Conservation (phyloP, 1,140 invertebrate species). For the Coenobita brevimanus region DNA sequence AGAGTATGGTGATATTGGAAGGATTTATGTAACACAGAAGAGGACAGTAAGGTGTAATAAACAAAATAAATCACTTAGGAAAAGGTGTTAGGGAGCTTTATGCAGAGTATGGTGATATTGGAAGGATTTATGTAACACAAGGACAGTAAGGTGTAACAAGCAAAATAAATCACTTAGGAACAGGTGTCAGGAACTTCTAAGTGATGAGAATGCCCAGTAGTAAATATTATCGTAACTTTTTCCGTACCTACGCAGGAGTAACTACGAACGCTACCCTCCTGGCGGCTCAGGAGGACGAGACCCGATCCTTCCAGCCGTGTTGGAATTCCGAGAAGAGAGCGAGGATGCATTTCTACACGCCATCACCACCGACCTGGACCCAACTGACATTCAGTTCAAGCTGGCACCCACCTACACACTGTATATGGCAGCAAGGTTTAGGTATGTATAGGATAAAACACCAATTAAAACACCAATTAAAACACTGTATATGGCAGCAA, state of each 20-base stretch:
- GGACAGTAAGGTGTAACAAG: too few species aligned
- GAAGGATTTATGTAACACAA: too few species aligned
- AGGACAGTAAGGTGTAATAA: too few species aligned
- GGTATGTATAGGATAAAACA: slow-evolving; percentile 16
- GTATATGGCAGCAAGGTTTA: slow-evolving; percentile 87
- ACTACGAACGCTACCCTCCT: slow-evolving; percentile 76
- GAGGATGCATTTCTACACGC: slow-evolving; percentile 92
- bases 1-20: too few species aligned
- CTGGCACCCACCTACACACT: slow-evolving; percentile 95
- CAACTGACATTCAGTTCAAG: slow-evolving; percentile 76
- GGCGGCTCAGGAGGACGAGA: slow-evolving; percentile 78
- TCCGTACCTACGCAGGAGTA: slow-evolving; percentile 73
- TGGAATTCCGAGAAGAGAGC: slow-evolving; percentile 95
- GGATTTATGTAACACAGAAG: too few species aligned
- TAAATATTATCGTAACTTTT: too few species aligned
- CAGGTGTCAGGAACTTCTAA: too few species aligned
- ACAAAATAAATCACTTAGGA: too few species aligned
- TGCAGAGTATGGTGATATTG: too few species aligned
- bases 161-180: too few species aligned
- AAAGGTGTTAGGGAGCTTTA: too few species aligned
- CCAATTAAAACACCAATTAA: slow-evolving; percentile 97
- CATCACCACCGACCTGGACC: slow-evolving; percentile 90
- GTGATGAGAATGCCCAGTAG: too few species aligned
- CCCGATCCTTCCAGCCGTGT: slow-evolving; percentile 92
- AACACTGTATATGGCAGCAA: slow-evolving; percentile 92